Percentiles rank a stretch among this genome's conserved stretches.
Conservation (phyloP, 1,140 invertebrate species). For the Drosophila nikananu region DNA sequence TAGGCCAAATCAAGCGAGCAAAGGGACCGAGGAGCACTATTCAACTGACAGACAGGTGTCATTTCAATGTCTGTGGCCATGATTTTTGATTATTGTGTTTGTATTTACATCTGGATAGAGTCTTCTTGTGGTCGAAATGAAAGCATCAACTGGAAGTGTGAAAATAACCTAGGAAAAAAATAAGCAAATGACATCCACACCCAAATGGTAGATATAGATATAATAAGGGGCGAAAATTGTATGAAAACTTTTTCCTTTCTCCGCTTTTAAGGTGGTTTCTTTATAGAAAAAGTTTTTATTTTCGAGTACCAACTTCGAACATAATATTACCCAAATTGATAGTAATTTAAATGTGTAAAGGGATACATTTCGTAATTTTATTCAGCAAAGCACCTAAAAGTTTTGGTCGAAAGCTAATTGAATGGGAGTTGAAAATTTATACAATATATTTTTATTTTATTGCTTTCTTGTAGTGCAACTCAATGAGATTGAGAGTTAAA, state of each 20-base stretch:
- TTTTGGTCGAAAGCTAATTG: neutral
- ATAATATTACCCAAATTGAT: conserved; percentile 75
- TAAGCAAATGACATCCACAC: conserved; percentile 31
- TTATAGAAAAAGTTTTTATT: conserved; percentile 66
- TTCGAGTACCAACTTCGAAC: conserved; percentile 41
- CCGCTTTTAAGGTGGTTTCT: neutral
- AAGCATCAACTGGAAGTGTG: conserved; percentile 32
- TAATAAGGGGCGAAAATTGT: conserved; percentile 18
- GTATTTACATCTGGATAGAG: conserved; percentile 34
- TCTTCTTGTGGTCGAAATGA: conserved; percentile 49
- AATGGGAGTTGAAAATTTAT: neutral
- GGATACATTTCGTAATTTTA: conserved; percentile 24
- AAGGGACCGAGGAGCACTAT: conserved; percentile 23
- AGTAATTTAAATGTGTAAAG: conserved; percentile 67
- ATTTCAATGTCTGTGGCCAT: conserved; percentile 70
- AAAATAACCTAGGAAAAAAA: conserved; percentile 18
- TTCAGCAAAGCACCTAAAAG: conserved; percentile 25
- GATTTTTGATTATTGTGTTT: conserved; percentile 79
- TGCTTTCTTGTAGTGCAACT: no score
- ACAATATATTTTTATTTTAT: no score
- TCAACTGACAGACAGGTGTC: conserved; percentile 64
- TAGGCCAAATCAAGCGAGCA: conserved; percentile 46
- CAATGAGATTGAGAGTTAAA: no score
- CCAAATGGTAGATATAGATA: conserved; percentile 13
- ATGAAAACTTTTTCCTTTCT: conserved; percentile 56